phyloP scores from a whole-genome alignment of 2,888 invertebrate genomes.

The Minunthozetes semirufus region DNA sequence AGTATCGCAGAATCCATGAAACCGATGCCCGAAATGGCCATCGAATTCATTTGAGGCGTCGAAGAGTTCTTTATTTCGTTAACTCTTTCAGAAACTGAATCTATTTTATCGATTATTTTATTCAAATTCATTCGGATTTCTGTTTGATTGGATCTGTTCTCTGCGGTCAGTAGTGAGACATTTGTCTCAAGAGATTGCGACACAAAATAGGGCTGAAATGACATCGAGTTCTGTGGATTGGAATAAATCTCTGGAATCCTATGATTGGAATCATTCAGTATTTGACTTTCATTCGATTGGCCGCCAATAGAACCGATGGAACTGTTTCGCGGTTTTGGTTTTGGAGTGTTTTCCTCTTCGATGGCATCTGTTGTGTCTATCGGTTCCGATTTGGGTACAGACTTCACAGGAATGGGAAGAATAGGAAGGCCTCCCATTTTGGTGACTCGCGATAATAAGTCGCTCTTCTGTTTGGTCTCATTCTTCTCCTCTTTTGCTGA shows the following conservation, averaged over 20 bases:
- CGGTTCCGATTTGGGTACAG: neutral
- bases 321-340: neutral
- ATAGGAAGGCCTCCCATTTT: neutral
- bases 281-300: neutral
- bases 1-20: slow-evolving; percentile 26
- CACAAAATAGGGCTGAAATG: neutral
- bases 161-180: slow-evolving; percentile 56
- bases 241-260: neutral
- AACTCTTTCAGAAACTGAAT: slow-evolving; percentile 57
- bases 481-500: neutral
- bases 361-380: neutral
- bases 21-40: neutral
- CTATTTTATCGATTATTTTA: slow-evolving; percentile 60
- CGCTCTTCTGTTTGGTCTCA: neutral
- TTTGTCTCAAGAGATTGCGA: slow-evolving; percentile 45
- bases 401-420: too few relatives aligned
- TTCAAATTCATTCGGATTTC: slow-evolving; percentile 60
- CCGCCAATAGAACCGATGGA: neutral
- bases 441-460: neutral
- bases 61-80: neutral
- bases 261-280: neutral
- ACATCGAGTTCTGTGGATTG: neutral
- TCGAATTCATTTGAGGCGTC: neutral
- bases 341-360: neutral
- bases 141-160: slow-evolving; percentile 59